These are phyloP conservation scores for Macrophya alboannulata DNA, from an alignment of 2,888 invertebrate species.

Conservation along the genomic window DNA sequence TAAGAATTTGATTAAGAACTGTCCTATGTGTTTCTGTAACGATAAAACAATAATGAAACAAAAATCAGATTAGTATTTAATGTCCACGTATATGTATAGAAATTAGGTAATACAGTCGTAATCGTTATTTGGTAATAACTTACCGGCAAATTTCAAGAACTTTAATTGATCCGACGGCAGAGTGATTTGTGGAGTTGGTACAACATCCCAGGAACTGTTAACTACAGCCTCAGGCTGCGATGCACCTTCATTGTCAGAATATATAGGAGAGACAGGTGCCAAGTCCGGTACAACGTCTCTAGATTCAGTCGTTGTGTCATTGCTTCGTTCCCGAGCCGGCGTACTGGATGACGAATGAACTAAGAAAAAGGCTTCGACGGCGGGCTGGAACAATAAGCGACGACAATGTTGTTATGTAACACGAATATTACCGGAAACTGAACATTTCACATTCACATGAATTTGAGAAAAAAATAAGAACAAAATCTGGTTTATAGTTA, in stretches of 20 bases:
- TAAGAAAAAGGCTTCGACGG: conserved; percentile 95
- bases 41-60: conserved; percentile 57
- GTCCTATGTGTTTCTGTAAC: conserved; percentile 90
- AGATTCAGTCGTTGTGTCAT: conserved; percentile 69
- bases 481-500: background rate
- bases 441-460: background rate
- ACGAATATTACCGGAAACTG: background rate
- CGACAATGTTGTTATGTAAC: background rate
- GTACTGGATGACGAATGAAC: conserved; percentile 88
- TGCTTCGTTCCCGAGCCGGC: conserved; percentile 69
- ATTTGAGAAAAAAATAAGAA: background rate
- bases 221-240: conserved; percentile 69
- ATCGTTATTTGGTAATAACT: conserved; percentile 52
- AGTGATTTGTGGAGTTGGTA: conserved; percentile 71
- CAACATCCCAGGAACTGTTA: conserved; percentile 72
- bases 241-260: conserved; percentile 73
- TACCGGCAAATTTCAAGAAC: conserved; percentile 91
- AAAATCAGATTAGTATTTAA: conserved; percentile 41
- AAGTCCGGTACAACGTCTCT: conserved; percentile 75
- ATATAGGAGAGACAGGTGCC: conserved; percentile 77
- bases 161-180: conserved; percentile 87
- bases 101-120: conserved; percentile 17
- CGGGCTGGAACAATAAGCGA: conserved; percentile 82
- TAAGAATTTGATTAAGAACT: conserved; percentile 93
- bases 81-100: background rate